These are phyloP conservation scores for Chrysopa pallens DNA, from an alignment of 1,140 invertebrate species.

Conservation along the genomic window DNA sequence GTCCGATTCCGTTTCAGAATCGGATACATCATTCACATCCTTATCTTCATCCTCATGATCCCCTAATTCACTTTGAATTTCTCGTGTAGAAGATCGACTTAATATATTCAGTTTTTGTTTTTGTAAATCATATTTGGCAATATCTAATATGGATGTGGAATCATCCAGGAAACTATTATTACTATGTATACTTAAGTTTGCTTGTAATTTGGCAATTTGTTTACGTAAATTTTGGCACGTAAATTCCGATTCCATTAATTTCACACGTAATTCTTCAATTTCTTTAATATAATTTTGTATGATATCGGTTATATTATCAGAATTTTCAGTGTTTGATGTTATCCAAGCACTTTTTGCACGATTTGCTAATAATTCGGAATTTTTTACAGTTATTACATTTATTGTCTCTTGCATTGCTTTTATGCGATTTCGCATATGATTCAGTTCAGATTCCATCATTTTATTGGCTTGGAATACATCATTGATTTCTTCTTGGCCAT, in stretches of 20 bases:
- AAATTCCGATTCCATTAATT: slow-evolving; percentile 74
- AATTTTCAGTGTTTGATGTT: slow-evolving; percentile 17
- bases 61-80: slow-evolving; percentile 11
- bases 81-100: slow-evolving; percentile 7
- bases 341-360: slow-evolving; percentile 56
- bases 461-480: slow-evolving; percentile 94
- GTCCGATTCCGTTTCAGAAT: slow-evolving; percentile 39
- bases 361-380: slow-evolving; percentile 64
- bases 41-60: slow-evolving; percentile 22
- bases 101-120: slow-evolving; percentile 29
- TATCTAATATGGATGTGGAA: slow-evolving; percentile 31
- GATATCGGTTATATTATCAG: slow-evolving; percentile 44
- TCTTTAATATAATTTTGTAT: slow-evolving; percentile 74
- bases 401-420: slow-evolving; percentile 90
- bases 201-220: slow-evolving; percentile 19
- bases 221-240: slow-evolving; percentile 63
- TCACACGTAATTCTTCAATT: slow-evolving; percentile 76
- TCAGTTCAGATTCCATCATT: slow-evolving; percentile 77
- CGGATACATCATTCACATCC: slow-evolving; percentile 30
- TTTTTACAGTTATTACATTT: slow-evolving; percentile 66
- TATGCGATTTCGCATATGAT: slow-evolving; percentile 67
- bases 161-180: slow-evolving; percentile 14
- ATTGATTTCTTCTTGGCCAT: slow-evolving; percentile 72
- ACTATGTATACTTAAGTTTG: neutral
- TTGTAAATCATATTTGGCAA: slow-evolving; percentile 47